Conservation (phyloP, 2,888 invertebrate species). For the Heteromyza rotundicornis region DNA sequence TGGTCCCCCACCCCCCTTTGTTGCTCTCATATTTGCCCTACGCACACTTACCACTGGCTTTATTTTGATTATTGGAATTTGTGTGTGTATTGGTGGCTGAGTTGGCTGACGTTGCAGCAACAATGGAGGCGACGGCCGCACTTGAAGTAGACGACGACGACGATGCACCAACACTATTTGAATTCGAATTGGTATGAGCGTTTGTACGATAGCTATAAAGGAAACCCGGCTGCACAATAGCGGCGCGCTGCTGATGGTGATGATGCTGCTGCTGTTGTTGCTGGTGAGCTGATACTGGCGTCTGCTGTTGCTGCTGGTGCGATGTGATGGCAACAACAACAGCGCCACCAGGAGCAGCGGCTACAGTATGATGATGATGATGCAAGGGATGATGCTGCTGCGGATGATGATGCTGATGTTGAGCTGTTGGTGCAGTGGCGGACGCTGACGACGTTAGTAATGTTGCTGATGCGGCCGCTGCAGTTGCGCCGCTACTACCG, state of each 20-base stretch:
- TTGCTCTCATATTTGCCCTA: too few relatives aligned
- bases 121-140: too few relatives aligned
- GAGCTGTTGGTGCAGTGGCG: slow-evolving; percentile 24
- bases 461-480: slow-evolving; percentile 19
- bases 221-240: slow-evolving; percentile 54
- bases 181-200: slow-evolving; percentile 40
- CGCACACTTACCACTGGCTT: slow-evolving; percentile 41
- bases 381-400: slow-evolving; percentile 25
- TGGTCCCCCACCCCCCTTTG: too few relatives aligned
- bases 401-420: background rate
- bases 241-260: slow-evolving; percentile 41
- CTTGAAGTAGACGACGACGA: slow-evolving; percentile 7
- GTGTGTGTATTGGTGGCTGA: slow-evolving; percentile 34
- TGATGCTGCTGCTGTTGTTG: slow-evolving; percentile 47
- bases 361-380: slow-evolving; percentile 30
- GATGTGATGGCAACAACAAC: slow-evolving; percentile 39
- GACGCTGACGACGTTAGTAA: slow-evolving; percentile 21
- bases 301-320: background rate
- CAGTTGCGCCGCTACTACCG: slow-evolving; percentile 40
- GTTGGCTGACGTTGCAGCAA: slow-evolving; percentile 16
- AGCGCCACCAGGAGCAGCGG: slow-evolving; percentile 40
- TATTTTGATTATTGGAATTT: slow-evolving; percentile 33
- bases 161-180: slow-evolving; percentile 41
- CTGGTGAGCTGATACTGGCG: slow-evolving; percentile 3
- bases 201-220: slow-evolving; percentile 53